These are phyloP conservation scores for Enteromius trimaculatus DNA, from an alignment of 2,797 vertebrate genomes.

Conservation along the genomic window DNA sequence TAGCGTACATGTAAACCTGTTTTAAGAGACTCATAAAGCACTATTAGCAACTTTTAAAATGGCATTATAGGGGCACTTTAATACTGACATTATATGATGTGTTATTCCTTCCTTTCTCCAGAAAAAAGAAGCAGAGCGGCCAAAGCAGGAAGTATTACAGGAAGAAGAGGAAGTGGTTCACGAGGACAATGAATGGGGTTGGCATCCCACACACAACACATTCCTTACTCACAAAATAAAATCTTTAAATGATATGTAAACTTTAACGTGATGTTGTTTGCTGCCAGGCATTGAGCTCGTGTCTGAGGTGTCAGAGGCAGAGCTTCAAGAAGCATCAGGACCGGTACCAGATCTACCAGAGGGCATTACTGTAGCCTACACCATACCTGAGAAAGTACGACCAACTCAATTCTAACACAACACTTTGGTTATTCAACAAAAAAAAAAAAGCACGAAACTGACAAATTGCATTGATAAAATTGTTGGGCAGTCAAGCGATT, in stretches of 20 bases:
- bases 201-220: slow-evolving; percentile 42
- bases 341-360: slow-evolving; percentile 86
- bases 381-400: slow-evolving; percentile 87
- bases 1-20: no score
- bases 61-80: neutral
- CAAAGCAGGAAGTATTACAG: slow-evolving; percentile 79
- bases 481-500: no score
- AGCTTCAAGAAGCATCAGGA: slow-evolving; percentile 86
- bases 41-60: no score
- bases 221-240: neutral
- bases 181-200: slow-evolving; percentile 96
- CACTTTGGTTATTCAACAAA: neutral
- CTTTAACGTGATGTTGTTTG: neutral
- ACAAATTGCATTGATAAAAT: neutral
- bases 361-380: slow-evolving; percentile 95
- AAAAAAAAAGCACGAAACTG: neutral
- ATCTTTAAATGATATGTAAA: neutral
- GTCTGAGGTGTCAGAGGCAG: slow-evolving; percentile 89
- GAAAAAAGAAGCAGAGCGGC: slow-evolving; percentile 82
- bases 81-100: neutral
- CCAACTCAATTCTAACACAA: neutral
- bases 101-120: slow-evolving; percentile 61
- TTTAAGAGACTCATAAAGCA: no score
- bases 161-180: slow-evolving; percentile 85
- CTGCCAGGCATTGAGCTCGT: slow-evolving; percentile 91